These are phyloP conservation scores for Notarius quadriscutis DNA, from an alignment of 2,113 vertebrate genomes.

Conservation along the genomic window DNA sequence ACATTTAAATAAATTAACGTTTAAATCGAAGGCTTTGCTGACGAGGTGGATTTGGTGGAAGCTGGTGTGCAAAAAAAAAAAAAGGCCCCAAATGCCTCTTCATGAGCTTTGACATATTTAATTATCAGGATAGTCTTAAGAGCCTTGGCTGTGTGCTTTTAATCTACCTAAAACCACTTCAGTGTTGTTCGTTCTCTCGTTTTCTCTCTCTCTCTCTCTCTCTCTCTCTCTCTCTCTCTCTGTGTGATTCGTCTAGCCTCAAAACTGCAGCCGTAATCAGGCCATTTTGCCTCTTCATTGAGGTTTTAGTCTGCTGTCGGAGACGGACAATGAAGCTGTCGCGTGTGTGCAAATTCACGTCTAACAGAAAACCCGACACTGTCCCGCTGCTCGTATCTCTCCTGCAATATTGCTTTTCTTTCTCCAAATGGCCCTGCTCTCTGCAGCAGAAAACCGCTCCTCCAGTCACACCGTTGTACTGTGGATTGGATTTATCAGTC, in stretches of 20 bases:
- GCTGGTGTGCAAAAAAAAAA: conserved; percentile 68
- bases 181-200: conserved; percentile 39
- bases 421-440: neutral
- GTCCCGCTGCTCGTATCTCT: conserved; percentile 4
- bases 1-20: conserved; percentile 56
- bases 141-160: conserved; percentile 79
- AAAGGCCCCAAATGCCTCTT: conserved; percentile 78
- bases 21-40: conserved; percentile 74
- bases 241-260: neutral
- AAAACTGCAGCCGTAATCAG: too few relatives aligned
- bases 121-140: conserved; percentile 88
- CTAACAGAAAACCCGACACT: neutral
- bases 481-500: conserved; percentile 25
- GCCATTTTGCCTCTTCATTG: neutral
- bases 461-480: neutral
- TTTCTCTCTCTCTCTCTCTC: conserved; percentile 33
- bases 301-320: neutral
- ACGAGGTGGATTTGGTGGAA: conserved; percentile 78
- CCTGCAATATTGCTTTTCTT: conserved; percentile 11
- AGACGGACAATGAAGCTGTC: neutral
- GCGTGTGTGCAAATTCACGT: conserved; percentile 19
- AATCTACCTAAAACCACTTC: conserved; percentile 76
- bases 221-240: conserved; percentile 31
- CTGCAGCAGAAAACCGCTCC: neutral
- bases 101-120: conserved; percentile 87